Conservation (phyloP, 2,888 invertebrate species). For the Ganaspis brasiliensis region DNA sequence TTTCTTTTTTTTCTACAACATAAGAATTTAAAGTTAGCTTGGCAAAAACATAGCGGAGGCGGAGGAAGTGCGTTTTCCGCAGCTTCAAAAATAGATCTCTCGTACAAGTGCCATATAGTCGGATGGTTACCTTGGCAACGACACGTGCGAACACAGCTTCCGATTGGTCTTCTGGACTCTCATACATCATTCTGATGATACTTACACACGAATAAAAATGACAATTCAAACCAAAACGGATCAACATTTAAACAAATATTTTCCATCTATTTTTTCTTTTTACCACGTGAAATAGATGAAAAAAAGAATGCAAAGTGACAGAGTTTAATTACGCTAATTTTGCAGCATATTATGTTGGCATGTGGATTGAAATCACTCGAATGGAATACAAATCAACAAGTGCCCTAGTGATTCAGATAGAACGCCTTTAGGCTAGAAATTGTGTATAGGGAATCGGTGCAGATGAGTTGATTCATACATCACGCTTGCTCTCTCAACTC, state of each 20-base stretch:
- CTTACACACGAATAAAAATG: neutral
- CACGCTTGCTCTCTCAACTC: neutral
- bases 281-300: too few relatives aligned
- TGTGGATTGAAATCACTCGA: neutral
- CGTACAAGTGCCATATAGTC: constrained; percentile 12
- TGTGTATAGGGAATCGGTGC: neutral
- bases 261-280: too few relatives aligned
- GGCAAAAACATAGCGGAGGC: constrained; percentile 19
- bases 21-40: neutral
- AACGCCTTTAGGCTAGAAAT: constrained; percentile 11
- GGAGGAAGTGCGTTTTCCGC: constrained; percentile 47
- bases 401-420: neutral
- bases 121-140: constrained; percentile 55
- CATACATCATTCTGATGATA: neutral
- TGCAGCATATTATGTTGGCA: too few relatives aligned
- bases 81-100: constrained; percentile 53
- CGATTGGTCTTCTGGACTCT: constrained; percentile 19
- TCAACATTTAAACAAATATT: too few relatives aligned
- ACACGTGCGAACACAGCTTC: constrained; percentile 53
- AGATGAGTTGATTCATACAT: neutral
- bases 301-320: too few relatives aligned
- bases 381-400: neutral
- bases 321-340: too few relatives aligned
- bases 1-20: too few relatives aligned
- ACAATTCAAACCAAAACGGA: neutral